Evolutionary conservation across 1,140 invertebrate genomes (phyloP).

Genomic region (Bombus fervidus): DNA sequence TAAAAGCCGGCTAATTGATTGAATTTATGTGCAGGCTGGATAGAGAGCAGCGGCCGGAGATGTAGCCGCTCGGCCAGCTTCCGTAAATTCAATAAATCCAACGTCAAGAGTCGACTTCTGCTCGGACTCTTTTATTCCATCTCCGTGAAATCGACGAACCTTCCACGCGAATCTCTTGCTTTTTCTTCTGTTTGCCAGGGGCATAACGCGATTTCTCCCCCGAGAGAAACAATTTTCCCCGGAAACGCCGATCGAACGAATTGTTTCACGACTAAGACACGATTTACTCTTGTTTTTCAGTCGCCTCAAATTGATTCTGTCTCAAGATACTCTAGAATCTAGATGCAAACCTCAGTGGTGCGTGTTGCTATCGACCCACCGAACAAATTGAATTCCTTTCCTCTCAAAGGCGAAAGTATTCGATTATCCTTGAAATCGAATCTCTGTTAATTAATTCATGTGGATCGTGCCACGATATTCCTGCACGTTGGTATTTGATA

Average conservation of each 20-base stretch:
- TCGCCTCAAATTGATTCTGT: neutral
- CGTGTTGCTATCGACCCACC: neutral
- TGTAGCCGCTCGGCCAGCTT: constrained; percentile 38
- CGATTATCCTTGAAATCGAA: neutral
- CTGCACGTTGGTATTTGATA: neutral
- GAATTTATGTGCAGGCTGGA: constrained; percentile 47
- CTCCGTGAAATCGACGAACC: constrained; percentile 6
- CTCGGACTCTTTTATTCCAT: neutral
- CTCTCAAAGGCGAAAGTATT: neutral
- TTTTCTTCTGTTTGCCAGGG: neutral
- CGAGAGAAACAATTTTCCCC: neutral
- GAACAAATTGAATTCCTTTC: neutral
- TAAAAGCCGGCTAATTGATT: constrained; percentile 47
- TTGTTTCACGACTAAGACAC: neutral
- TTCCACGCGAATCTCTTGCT: too few species aligned
- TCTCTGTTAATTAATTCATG: neutral
- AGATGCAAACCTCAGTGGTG: constrained; percentile 17
- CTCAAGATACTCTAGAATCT: neutral
- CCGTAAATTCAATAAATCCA: constrained; percentile 49
- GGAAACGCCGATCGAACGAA: neutral
- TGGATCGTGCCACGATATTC: too few species aligned
- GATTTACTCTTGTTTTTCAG: neutral
- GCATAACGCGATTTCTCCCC: constrained; percentile 7
- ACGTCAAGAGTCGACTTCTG: neutral
- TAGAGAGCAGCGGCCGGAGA: constrained; percentile 34